These are phyloP conservation scores for Caradrina kadenii DNA, from an alignment of 2,888 invertebrate species.

Conservation along the genomic window DNA sequence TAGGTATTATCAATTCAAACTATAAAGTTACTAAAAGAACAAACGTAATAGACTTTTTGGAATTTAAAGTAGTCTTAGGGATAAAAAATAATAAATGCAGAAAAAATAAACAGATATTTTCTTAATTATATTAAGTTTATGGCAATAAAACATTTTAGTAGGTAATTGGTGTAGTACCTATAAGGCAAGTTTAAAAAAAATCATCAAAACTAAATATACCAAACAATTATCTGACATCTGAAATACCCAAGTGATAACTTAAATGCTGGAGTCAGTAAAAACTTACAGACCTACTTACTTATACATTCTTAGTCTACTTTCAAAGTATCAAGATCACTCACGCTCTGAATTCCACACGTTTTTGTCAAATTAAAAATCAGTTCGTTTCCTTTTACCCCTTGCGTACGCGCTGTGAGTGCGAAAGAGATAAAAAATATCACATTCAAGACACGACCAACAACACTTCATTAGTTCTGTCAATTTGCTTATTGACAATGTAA, in stretches of 20 bases:
- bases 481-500: slow-evolving; percentile 63
- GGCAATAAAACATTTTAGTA: too few relatives aligned
- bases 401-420: slow-evolving; percentile 33
- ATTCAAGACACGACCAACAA: slow-evolving; percentile 62
- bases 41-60: not conserved
- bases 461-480: slow-evolving; percentile 64
- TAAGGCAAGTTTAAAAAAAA: too few relatives aligned
- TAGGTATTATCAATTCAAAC: slow-evolving; percentile 5
- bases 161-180: too few relatives aligned
- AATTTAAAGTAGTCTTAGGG: not conserved
- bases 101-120: too few relatives aligned
- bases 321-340: slow-evolving; percentile 76
- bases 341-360: slow-evolving; percentile 62
- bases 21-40: not conserved
- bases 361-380: slow-evolving; percentile 76
- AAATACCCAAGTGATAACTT: not conserved
- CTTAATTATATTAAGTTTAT: too few relatives aligned
- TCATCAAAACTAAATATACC: too few relatives aligned
- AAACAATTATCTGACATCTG: too few relatives aligned
- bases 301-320: not conserved
- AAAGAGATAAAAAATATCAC: slow-evolving; percentile 63
- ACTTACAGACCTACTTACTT: not conserved
- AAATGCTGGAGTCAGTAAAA: too few relatives aligned
- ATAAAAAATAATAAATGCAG: too few relatives aligned
- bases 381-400: slow-evolving; percentile 79